Conservation (phyloP, 2,888 invertebrate genomes). For the Electrophaes corylata region DNA sequence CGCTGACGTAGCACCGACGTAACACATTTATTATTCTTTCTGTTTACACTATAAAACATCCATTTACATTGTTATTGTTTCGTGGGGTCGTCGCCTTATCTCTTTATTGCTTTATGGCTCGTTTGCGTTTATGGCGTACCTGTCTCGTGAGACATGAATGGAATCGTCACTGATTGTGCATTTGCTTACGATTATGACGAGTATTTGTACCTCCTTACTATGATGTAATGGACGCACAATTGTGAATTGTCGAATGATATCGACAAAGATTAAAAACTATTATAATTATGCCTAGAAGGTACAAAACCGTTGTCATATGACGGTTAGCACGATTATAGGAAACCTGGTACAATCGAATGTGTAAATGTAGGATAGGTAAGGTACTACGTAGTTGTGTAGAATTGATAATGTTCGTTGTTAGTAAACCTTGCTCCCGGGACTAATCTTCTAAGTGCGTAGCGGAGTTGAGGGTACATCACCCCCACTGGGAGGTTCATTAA, state of each 20-base stretch:
- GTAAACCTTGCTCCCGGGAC: conserved; percentile 75
- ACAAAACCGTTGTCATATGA: neutral
- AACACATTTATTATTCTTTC: conserved; percentile 73
- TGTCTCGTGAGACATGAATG: conserved; percentile 44
- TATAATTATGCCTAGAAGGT: neutral
- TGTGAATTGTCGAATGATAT: no score
- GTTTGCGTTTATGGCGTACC: conserved; percentile 53
- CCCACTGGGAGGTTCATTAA: conserved; percentile 71
- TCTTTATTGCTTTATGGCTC: conserved; percentile 72
- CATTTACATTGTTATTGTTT: conserved; percentile 78
- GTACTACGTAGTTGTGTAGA: conserved; percentile 44
- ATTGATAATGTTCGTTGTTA: conserved; percentile 57
- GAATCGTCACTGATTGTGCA: conserved; percentile 37
- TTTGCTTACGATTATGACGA: conserved; percentile 34
- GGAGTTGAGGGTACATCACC: conserved; percentile 41
- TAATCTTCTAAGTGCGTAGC: conserved; percentile 83
- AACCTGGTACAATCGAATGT: conserved; percentile 15
- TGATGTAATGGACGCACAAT: neutral
- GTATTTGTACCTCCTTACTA: conserved; percentile 4
- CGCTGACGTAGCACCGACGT: conserved; percentile 70
- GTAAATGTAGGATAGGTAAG: conserved; percentile 22
- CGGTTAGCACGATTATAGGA: neutral
- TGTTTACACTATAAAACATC: conserved; percentile 80
- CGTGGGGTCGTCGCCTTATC: conserved; percentile 76
- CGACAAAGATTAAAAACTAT: neutral